Conservation (phyloP, 2,113 vertebrate genomes). For the Ictidomys tridecemlineatus region DNA sequence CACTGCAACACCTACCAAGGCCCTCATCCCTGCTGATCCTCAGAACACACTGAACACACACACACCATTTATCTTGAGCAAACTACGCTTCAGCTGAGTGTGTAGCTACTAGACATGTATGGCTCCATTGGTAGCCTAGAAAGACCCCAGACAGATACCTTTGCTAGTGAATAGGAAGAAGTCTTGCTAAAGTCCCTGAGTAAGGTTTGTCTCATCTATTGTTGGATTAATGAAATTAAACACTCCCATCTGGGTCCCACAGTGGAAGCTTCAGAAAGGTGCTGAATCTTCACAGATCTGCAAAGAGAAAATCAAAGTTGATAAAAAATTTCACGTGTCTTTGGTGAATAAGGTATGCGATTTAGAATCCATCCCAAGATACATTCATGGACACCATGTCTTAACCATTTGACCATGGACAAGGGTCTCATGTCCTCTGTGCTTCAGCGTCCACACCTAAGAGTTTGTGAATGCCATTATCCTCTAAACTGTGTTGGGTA, state of each 20-base stretch:
- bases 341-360: not conserved
- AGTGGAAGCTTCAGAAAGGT: not conserved
- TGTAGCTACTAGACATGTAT: not conserved
- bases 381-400: not conserved
- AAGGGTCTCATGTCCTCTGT: not conserved
- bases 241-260: not conserved
- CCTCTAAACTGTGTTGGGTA: not conserved
- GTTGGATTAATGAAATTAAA: not conserved
- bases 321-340: not conserved
- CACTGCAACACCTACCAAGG: not conserved
- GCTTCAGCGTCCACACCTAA: not conserved
- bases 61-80: not conserved
- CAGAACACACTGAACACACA: not conserved
- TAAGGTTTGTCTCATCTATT: not conserved
- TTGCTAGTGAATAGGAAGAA: not conserved
- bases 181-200: not conserved
- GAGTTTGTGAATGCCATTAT: not conserved
- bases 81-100: not conserved
- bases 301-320: not conserved
- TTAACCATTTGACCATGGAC: not conserved
- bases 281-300: not conserved
- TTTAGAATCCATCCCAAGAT: not conserved
- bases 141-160: not conserved
- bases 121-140: not conserved
- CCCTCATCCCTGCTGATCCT: not conserved